Base-by-base conservation (phyloP, 2,113 vertebrate species). In the Miniopterus natalensis region DNA sequence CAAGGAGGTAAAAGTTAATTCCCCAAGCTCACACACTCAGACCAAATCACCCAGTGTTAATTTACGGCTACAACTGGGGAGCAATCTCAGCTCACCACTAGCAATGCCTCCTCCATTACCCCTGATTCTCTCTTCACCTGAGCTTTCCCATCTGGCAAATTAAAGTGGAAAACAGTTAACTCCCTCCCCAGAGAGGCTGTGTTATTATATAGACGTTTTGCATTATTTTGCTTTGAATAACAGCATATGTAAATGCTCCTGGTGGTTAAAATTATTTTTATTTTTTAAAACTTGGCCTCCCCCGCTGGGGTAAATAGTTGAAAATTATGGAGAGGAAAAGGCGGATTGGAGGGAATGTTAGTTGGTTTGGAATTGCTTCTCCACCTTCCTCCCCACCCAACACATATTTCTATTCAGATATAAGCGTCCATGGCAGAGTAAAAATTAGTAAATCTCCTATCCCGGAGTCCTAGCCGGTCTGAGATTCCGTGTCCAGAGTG, bases 201-300 rank as follows among this genome's bases (percentile, higher is more conserved):
- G 49, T 85, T 94, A 83, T 85, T 96, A 77, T 57, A 92, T 95
- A 83, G 88, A 95, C 95, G 95, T 84, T 92, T 95, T 85, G 63
- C 74, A 84, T 96, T 96, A 91, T 96, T 97, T 96, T 96, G 68
- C 63, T 94, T 95, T 65, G 68, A 97, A 95, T 92, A 95, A 85
- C 84, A 94, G 55, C 49, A 14, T 97, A 96, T 96, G 94, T 94
- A 96, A 97, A 88, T 97, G 63, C 55, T 96, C 68, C 93, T 94
- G 68, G 77, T 92, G 92, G 71, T 88, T 97, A 90, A 97, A 95
- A 92, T 95, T 92, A 81, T 89, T 84, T 77, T 93, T 95, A 75
- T 84, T 96, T 96, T 95, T 92, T 70, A 88, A 79, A 96, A 93
- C 63, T 90, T 95, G 93, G 97, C 70, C 57, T 90, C 90, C 97